Evolutionary conservation across 2,888 invertebrate genomes (phyloP), one percentile per base, ranked within the genome.

Genomic region (Liopterus haemorrhoidalis): DNA sequence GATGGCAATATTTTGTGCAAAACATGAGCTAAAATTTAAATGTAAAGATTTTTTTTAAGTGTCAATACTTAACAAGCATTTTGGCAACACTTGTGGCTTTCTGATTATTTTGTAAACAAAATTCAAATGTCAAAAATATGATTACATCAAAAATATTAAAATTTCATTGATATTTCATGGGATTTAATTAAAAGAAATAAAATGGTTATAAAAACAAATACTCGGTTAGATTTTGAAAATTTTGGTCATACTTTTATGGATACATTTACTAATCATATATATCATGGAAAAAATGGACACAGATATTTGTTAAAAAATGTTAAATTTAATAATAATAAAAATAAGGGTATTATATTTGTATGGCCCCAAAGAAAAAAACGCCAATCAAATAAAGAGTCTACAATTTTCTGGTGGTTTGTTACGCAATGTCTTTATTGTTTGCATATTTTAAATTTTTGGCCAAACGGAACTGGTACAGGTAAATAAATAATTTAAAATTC

Each of bases 341-440:
- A 54, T 18, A 54, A 49, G 35, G 57, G 57, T 16, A 49, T 59
- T 20, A 48, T 59, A 16, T 57, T 59, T 30, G 50, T 58, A 14
- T 59, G 56, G 57, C 57, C 58, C 5, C 53, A 57, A 35, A 52
- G 48, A 22, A 48, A 48, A 32, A 54, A 52, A 25, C 49, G 54
- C 24, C 50, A 49, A 46, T 53, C 41, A 37, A 21, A 38, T 18
- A 54, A 60, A 41, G 59, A 61, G 46, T 48, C 61, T 14, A 54
- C 55, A 1, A 44, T 57, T 25, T 24, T 59, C 4, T 50, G 54
- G 16, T 59, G 64, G 57, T 36, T 63, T 6, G 5, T 64, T 16
- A 57, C 64, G 3, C 63, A 65, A 27, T 45, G 56, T 5, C 46
- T 65, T 15, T 65, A 58, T 50, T 62, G 61, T 57, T 48, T 61